These are phyloP conservation scores for Trematomus loennbergii DNA, from an alignment of 2,113 vertebrate species.

Conservation along the genomic window DNA sequence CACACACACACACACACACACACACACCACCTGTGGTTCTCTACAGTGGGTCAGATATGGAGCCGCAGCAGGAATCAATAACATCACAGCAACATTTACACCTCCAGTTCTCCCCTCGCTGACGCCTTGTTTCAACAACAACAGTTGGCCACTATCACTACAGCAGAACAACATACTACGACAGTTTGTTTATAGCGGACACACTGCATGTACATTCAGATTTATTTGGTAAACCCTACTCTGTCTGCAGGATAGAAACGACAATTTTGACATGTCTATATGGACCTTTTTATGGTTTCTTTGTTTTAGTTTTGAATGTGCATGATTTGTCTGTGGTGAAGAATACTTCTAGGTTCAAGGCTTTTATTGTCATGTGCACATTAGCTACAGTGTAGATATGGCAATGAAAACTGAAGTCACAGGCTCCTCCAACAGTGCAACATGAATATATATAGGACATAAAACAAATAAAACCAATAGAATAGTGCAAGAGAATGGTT, in stretches of 20 bases:
- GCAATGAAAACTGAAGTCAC: too few species aligned
- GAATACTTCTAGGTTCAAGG: background rate
- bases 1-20: conserved; percentile 13
- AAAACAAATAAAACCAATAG: too few species aligned
- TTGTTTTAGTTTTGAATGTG: background rate
- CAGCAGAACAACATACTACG: background rate
- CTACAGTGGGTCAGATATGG: conserved; percentile 31
- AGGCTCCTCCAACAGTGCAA: too few species aligned
- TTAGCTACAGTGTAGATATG: too few species aligned
- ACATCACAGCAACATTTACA: conserved; percentile 41
- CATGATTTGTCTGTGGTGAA: background rate
- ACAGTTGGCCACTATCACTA: background rate
- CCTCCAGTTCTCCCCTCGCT: background rate
- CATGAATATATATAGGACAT: too few species aligned
- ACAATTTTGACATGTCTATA: background rate
- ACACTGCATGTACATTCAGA: background rate
- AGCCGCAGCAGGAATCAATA: conserved; percentile 41
- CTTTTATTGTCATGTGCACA: too few species aligned
- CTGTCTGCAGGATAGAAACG: background rate
- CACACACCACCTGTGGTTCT: conserved; percentile 24
- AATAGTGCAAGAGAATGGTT: too few species aligned
- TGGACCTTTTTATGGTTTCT: background rate
- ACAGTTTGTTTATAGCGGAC: background rate
- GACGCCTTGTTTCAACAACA: background rate
- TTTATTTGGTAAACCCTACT: background rate